Percentiles rank a stretch among this genome's conserved stretches.
Conservation (phyloP, 1,140 invertebrate species). For the Arctopsyche grandis region DNA sequence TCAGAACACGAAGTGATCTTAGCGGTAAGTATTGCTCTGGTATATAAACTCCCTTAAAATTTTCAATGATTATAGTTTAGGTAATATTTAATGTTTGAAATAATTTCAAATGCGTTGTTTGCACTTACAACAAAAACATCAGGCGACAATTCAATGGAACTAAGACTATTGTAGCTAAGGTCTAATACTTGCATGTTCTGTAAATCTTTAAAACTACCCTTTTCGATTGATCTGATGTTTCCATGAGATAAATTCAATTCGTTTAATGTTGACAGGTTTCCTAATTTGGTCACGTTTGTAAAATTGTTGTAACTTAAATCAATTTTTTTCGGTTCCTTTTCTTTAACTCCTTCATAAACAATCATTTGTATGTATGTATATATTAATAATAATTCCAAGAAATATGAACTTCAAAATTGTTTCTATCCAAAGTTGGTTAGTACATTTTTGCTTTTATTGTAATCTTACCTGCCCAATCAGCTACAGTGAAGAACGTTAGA, state of each 20-base stretch:
- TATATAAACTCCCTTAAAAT: slow-evolving; percentile 68
- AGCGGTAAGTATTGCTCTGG: slow-evolving; percentile 71
- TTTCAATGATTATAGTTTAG: neutral
- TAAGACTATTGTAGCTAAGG: slow-evolving; percentile 75
- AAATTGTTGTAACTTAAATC: slow-evolving; percentile 65
- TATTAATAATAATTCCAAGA: too few relatives aligned
- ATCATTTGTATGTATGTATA: too few relatives aligned
- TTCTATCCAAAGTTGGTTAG: too few relatives aligned
- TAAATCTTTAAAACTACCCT: slow-evolving; percentile 71
- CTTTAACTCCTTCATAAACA: slow-evolving; percentile 57
- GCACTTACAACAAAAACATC: slow-evolving; percentile 73
- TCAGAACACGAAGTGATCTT: slow-evolving; percentile 68
- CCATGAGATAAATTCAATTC: slow-evolving; percentile 65
- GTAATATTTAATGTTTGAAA: slow-evolving; percentile 14
- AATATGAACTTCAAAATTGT: too few relatives aligned
- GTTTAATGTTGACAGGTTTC: slow-evolving; percentile 57
- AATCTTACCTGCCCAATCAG: slow-evolving; percentile 58
- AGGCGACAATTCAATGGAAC: slow-evolving; percentile 66
- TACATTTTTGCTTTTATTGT: too few relatives aligned
- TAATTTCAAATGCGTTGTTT: neutral
- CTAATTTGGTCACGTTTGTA: slow-evolving; percentile 58
- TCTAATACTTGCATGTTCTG: slow-evolving; percentile 72
- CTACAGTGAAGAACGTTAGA: slow-evolving; percentile 53
- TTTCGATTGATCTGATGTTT: slow-evolving; percentile 69
- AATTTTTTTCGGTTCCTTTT: slow-evolving; percentile 61